Evolutionary conservation across 1,140 invertebrate genomes (phyloP).

Genomic region (Drosophila saltans): DNA sequence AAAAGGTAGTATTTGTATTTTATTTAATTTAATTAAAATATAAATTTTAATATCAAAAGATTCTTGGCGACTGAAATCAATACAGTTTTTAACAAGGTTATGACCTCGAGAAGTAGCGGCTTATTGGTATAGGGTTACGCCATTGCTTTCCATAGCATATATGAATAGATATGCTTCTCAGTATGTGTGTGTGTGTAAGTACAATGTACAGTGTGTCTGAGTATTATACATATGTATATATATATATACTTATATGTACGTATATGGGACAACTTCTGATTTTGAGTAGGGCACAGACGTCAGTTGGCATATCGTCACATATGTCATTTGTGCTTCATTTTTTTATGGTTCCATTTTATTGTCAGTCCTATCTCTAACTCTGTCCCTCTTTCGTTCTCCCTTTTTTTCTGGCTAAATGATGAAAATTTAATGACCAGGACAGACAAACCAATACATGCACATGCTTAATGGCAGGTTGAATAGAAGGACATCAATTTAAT

Average conservation of each 20-base stretch:
- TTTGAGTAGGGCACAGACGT: slow-evolving; percentile 42
- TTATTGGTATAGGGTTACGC: slow-evolving; percentile 11
- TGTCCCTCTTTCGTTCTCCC: not conserved
- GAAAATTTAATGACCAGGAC: slow-evolving; percentile 46
- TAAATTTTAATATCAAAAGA: slow-evolving; percentile 8
- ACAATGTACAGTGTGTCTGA: not conserved
- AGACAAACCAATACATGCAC: not conserved
- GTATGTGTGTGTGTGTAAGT: not conserved
- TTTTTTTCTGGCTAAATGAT: slow-evolving; percentile 14
- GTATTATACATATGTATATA: too few species aligned
- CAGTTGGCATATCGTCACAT: slow-evolving; percentile 59
- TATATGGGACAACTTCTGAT: slow-evolving; percentile 2
- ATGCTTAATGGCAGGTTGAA: not conserved
- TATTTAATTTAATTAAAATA: slow-evolving; percentile 8
- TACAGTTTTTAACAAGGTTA: slow-evolving; percentile 3
- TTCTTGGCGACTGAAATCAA: slow-evolving; percentile 1
- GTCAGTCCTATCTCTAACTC: slow-evolving; percentile 11
- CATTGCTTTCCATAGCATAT: not conserved
- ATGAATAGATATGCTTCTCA: not conserved
- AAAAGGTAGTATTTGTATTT: not conserved
- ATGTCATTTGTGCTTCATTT: slow-evolving; percentile 63
- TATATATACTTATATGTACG: too few species aligned
- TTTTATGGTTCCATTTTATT: slow-evolving; percentile 62
- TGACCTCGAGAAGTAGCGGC: slow-evolving; percentile 6
- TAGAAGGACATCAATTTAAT: slow-evolving; percentile 11